A percentile compares a stretch with the other conserved stretches of the same genome.
phyloP scores from a whole-genome alignment of 2,113 vertebrate species.

The Neoarius graeffei region DNA sequence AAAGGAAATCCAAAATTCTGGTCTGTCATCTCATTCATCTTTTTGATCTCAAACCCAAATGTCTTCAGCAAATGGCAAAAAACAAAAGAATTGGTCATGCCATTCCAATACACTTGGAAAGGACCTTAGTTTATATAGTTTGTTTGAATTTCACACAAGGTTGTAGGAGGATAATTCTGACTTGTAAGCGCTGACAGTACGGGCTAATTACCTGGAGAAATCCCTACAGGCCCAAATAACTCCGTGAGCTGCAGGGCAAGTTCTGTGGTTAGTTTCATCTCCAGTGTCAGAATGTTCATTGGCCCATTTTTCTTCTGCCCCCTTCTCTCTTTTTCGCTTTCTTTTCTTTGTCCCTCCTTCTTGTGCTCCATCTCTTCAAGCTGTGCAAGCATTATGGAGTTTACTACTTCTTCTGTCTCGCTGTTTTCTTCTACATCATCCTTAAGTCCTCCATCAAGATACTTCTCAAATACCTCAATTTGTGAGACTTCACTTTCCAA shows the following conservation, averaged over 20 bases:
- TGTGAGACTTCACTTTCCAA: conserved; percentile 15
- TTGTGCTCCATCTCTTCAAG: conserved; percentile 61
- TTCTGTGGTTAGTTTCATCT: conserved; percentile 88
- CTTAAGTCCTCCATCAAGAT: conserved; percentile 27
- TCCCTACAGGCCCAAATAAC: conserved; percentile 93
- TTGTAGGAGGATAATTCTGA: not conserved
- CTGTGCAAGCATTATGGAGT: conserved; percentile 59
- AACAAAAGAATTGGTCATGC: not conserved
- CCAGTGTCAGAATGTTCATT: conserved; percentile 85
- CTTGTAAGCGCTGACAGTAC: not conserved
- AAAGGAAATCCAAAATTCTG: not conserved
- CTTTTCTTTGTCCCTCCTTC: conserved; percentile 49
- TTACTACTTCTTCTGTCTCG: conserved; percentile 47
- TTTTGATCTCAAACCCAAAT: not conserved
- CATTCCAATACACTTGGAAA: not conserved
- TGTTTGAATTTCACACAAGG: not conserved
- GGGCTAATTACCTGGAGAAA: conserved; percentile 84
- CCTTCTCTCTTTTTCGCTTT: conserved; percentile 21
- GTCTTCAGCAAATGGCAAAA: not conserved
- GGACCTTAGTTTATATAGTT: not conserved
- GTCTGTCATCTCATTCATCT: not conserved
- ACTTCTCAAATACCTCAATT: not conserved
- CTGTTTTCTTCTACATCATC: conserved; percentile 35
- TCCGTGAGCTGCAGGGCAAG: conserved; percentile 90
- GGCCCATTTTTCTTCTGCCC: conserved; percentile 43